A percentile compares a stretch with the other conserved stretches of the same genome.
Evolutionary conservation across 2,113 vertebrate species (phyloP).

Genomic region (Thunnus maccoyii): DNA sequence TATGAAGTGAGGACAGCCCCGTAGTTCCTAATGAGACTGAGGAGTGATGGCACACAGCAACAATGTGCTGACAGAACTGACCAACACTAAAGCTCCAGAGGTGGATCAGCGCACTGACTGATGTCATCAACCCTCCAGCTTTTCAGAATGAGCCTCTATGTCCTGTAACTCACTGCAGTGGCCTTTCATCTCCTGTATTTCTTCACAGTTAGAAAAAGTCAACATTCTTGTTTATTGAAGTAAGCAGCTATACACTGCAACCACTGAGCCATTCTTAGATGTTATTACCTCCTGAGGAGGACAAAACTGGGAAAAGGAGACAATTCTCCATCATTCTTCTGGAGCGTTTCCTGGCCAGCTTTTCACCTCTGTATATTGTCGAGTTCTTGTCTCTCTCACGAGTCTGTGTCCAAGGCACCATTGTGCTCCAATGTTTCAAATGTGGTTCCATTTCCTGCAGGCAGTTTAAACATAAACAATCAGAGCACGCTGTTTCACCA

Average conservation of each 20-base stretch:
- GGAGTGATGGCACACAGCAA: slow-evolving; percentile 60
- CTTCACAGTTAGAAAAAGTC: slow-evolving; percentile 46
- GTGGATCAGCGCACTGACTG: slow-evolving; percentile 47
- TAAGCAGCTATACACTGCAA: slow-evolving; percentile 30
- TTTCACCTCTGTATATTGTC: slow-evolving; percentile 9
- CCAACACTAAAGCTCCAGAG: slow-evolving; percentile 44
- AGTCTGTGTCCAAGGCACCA: slow-evolving; percentile 23
- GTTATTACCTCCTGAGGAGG: slow-evolving; percentile 27
- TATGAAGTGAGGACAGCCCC: slow-evolving; percentile 60
- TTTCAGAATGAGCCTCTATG: slow-evolving; percentile 28
- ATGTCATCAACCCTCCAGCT: slow-evolving; percentile 36
- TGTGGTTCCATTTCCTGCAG: slow-evolving; percentile 61
- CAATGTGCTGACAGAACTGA: slow-evolving; percentile 62
- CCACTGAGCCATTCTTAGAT: slow-evolving; percentile 13
- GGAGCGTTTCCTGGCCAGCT: slow-evolving; percentile 37
- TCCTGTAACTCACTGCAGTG: background rate
- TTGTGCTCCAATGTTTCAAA: slow-evolving; percentile 54
- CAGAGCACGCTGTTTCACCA: slow-evolving; percentile 8
- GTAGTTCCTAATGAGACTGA: slow-evolving; percentile 62
- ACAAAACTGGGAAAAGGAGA: slow-evolving; percentile 44
- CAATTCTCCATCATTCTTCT: slow-evolving; percentile 39
- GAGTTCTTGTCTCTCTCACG: slow-evolving; percentile 52
- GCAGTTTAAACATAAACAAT: slow-evolving; percentile 53
- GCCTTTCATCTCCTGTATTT: slow-evolving; percentile 23
- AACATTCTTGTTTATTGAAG: slow-evolving; percentile 54